Conservation (phyloP, 2,113 vertebrate genomes). For the Lepidothrix coronata region DNA sequence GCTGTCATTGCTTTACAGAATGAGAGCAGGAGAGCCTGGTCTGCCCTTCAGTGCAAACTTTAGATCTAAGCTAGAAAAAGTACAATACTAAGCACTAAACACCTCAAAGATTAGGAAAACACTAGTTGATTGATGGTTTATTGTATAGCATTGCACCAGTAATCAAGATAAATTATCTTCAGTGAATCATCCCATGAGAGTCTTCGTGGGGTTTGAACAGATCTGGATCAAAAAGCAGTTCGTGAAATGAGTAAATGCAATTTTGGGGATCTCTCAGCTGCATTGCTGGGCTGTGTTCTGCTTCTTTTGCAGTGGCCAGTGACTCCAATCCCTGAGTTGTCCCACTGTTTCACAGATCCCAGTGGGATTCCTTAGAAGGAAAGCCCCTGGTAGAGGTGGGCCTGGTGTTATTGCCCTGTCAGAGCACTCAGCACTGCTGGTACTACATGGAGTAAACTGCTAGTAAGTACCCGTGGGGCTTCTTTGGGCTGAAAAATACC, state of each 20-base stretch:
- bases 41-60: neutral
- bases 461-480: neutral
- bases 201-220: neutral
- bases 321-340: neutral
- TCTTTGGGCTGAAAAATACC: neutral
- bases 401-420: neutral
- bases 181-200: neutral
- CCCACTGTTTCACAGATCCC: neutral
- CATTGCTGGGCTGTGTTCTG: accelerated
- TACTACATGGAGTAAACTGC: neutral
- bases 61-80: neutral
- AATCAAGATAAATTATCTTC: neutral
- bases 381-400: neutral
- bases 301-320: neutral
- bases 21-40: neutral
- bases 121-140: neutral
- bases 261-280: neutral
- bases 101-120: neutral
- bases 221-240: neutral
- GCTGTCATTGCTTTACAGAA: neutral
- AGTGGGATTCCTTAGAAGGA: neutral
- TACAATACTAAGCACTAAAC: neutral
- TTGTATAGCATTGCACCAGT: neutral
- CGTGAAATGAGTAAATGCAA: neutral
- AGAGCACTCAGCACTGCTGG: neutral